Evolutionary conservation across 2,797 vertebrate species (phyloP).

Genomic region (Poliocrania exsul): DNA sequence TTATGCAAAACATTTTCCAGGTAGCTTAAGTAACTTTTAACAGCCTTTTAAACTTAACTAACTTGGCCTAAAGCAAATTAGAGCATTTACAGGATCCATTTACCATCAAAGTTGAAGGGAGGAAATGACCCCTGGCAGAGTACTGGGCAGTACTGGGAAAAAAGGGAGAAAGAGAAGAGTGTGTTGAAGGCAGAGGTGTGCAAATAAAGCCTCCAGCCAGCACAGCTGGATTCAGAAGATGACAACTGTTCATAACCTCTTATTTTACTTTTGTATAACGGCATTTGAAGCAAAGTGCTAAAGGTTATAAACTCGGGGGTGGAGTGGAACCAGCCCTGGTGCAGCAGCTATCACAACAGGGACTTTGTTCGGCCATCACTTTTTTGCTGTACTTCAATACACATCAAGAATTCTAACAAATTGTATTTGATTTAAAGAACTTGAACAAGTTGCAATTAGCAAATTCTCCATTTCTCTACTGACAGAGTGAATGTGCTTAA

Average conservation of each 20-base stretch:
- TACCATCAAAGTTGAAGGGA: background rate
- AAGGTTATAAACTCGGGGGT: background rate
- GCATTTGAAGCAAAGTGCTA: background rate
- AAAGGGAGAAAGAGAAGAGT: background rate
- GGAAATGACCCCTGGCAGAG: background rate
- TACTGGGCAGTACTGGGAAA: background rate
- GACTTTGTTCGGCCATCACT: background rate
- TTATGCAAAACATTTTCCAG: background rate
- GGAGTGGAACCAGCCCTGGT: background rate
- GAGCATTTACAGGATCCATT: conserved; percentile 7
- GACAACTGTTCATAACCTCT: background rate
- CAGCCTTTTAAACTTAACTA: conserved; percentile 48
- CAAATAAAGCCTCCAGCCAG: background rate
- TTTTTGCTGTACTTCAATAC: background rate
- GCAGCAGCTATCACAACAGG: background rate
- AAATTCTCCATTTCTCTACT: background rate
- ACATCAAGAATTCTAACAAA: background rate
- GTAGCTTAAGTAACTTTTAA: conserved; percentile 29
- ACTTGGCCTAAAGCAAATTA: conserved; percentile 32
- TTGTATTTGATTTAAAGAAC: background rate
- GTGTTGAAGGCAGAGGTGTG: background rate
- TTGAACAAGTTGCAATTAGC: background rate
- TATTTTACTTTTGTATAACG: background rate
- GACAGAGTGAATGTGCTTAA: background rate
- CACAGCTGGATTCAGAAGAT: background rate